Evolutionary conservation across 2,888 invertebrate genomes (phyloP).

Genomic region (Leptopilina syphax): DNA sequence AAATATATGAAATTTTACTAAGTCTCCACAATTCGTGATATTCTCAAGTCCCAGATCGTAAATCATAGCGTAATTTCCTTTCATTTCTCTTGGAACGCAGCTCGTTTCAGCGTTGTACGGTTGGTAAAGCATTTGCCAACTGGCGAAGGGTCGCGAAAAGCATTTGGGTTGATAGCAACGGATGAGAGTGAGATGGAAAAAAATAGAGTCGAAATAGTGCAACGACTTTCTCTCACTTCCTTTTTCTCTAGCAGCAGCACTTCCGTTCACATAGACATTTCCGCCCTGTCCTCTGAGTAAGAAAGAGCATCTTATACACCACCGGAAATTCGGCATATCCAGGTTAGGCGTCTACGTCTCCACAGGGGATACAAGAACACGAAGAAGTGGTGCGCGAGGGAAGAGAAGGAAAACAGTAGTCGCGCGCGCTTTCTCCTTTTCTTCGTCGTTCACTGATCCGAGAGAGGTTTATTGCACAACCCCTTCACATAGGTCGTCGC

Average conservation of each 20-base stretch:
- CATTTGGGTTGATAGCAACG: background rate
- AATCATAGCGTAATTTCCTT: constrained; percentile 59
- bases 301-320: constrained; percentile 54
- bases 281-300: constrained; percentile 57
- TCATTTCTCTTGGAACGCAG: constrained; percentile 54
- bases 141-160: constrained; percentile 43
- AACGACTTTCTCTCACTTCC: constrained; percentile 47
- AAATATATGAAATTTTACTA: constrained; percentile 26
- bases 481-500: constrained; percentile 52
- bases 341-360: constrained; percentile 54
- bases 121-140: constrained; percentile 56
- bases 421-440: constrained; percentile 49
- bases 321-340: constrained; percentile 63
- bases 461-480: constrained; percentile 63
- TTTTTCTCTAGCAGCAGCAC: constrained; percentile 48
- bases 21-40: constrained; percentile 4
- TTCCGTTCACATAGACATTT: constrained; percentile 62
- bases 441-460: constrained; percentile 50
- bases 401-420: constrained; percentile 31
- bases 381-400: background rate
- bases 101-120: constrained; percentile 39
- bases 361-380: constrained; percentile 36
- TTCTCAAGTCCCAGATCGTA: constrained; percentile 41
- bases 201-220: background rate
- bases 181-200: constrained; percentile 1